phyloP scores from a whole-genome alignment of 2,888 invertebrate genomes.

The Pilophorus perplexus region DNA sequence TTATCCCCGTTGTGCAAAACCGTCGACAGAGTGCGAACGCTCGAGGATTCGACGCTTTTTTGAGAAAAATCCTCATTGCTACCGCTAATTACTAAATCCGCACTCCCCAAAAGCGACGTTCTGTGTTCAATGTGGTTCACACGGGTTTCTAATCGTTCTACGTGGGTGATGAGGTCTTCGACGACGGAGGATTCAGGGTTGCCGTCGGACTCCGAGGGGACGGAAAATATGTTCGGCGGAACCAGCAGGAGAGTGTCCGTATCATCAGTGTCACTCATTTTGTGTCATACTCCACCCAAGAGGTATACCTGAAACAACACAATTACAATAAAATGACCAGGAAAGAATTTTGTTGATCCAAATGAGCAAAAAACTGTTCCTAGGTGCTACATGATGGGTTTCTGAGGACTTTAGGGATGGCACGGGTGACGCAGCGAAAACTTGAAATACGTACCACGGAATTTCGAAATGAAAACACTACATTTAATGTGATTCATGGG shows the following conservation, averaged over 20 bases:
- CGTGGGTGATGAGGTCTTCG: slow-evolving; percentile 62
- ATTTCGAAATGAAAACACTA: no score
- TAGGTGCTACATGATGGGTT: no score
- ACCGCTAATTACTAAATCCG: not conserved
- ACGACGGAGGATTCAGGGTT: slow-evolving; percentile 54
- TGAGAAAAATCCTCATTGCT: not conserved
- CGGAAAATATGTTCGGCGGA: slow-evolving; percentile 71
- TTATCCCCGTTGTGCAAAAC: not conserved
- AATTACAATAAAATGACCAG: no score
- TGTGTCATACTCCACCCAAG: slow-evolving; percentile 23
- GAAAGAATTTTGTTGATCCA: no score
- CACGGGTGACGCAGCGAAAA: no score
- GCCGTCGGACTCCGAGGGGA: slow-evolving; percentile 57
- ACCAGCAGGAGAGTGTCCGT: slow-evolving; percentile 77
- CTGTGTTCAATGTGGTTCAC: slow-evolving; percentile 56
- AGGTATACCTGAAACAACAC: slow-evolving; percentile 15
- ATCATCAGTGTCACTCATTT: slow-evolving; percentile 73
- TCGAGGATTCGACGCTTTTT: slow-evolving; percentile 13
- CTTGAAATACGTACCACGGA: no score
- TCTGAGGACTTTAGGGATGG: no score
- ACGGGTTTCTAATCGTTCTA: slow-evolving; percentile 59
- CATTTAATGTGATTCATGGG: no score
- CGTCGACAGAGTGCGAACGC: slow-evolving; percentile 7
- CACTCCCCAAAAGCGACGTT: slow-evolving; percentile 18
- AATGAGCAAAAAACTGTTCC: no score